phyloP scores from a whole-genome alignment of 2,113 vertebrate genomes.

The Cebidichthys violaceus region DNA sequence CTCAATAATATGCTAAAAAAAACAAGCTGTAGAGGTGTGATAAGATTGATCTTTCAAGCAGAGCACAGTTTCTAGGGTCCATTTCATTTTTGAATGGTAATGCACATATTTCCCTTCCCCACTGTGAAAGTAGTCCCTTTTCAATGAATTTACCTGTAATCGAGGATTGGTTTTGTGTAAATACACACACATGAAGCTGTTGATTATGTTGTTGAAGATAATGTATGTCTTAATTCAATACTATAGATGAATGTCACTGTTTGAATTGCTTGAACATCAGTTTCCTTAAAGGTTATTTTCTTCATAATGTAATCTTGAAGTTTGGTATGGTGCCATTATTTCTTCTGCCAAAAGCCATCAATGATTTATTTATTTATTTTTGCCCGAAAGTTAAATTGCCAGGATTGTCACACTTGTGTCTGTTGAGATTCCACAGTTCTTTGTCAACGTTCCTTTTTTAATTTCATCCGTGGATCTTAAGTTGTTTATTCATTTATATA shows the following conservation, averaged over 20 bases:
- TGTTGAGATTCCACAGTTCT: constrained; percentile 62
- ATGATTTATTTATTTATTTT: constrained; percentile 15
- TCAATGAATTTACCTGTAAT: background rate
- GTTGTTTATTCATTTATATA: constrained; percentile 77
- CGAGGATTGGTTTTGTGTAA: background rate
- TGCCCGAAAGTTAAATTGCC: constrained; percentile 35
- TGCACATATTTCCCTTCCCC: background rate
- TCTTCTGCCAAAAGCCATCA: constrained; percentile 39
- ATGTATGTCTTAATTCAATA: constrained; percentile 1
- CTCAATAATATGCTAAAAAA: constrained; percentile 10
- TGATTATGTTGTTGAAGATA: background rate
- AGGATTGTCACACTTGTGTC: constrained; percentile 61
- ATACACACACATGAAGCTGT: background rate
- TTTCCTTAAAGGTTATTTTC: constrained; percentile 46
- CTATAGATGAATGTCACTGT: background rate
- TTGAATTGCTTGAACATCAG: constrained; percentile 22
- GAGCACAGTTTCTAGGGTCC: background rate
- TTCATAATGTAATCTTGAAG: constrained; percentile 32
- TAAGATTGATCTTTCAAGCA: background rate
- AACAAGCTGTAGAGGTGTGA: background rate
- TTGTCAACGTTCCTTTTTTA: constrained; percentile 50
- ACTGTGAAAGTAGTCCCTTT: background rate
- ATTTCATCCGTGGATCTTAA: constrained; percentile 70
- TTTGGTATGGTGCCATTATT: constrained; percentile 49
- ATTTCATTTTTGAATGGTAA: background rate